Evolutionary conservation across 2,797 vertebrate genomes (phyloP), one percentile per base, ranked within the genome.

Genomic region (Antennarius maculatus): DNA sequence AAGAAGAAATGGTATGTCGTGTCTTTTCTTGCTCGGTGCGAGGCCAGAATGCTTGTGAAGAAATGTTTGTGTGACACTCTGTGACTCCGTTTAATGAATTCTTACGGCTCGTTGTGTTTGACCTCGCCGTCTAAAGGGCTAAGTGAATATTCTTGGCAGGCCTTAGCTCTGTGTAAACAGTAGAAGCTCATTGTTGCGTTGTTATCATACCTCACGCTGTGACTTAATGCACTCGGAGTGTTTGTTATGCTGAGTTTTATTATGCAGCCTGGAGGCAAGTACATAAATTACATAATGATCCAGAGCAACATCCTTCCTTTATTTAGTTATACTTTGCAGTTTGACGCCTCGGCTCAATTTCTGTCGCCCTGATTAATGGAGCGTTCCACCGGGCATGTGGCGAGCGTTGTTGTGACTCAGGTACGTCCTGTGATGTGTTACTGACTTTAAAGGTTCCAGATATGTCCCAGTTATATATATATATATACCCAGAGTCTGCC

Each of bases 381-480:
- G 52, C 49, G 13, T 60, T 41, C 42, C 43, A 1, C 31, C 0
- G 14, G 64, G 49, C 67, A 76, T 27, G 6, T n/a, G 61, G 67
- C 66, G 55, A 70, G 50, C 69, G 62, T 66, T 51, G 76, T 69
- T 50, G 74, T 61, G 51, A 57, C 66, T 79, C 75, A 71, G 41
- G 61, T 61, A 69, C 23, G 23, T 23, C 23, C 23, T 23, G 23
- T 51, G 41, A 70, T 57, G 52, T 46, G 12, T 64, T 79, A 74
- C 67, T 74, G 68, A 65, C 69, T 76, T 63, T 64, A 49, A 54
- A 66, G 54, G 59, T 53, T 71, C 65, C 66, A 72, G 64, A 67
- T 72, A 42, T 78, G 58, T 84, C 74, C 61, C 72, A 77, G 61
- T 71, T 75, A 81, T 34, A 70, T 42, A 73, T 60, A 78, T 75